Percentiles rank a stretch among this genome's conserved stretches.
Conservation (phyloP, 2,113 vertebrate species). For the Delphinus delphis region DNA sequence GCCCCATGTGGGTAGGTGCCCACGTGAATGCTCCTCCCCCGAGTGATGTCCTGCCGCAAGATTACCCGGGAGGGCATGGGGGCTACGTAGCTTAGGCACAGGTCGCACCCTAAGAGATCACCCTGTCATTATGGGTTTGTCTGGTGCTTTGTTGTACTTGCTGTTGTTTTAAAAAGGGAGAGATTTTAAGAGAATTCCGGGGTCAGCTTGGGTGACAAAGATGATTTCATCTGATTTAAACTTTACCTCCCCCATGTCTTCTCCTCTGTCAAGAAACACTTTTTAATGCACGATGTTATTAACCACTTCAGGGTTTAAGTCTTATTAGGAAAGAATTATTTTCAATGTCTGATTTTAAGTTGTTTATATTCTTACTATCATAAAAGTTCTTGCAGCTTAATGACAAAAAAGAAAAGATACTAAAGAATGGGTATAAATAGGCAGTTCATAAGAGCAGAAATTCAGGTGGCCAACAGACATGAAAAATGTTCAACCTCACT, state of each 20-base stretch:
- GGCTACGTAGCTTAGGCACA: background rate
- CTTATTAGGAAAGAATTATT: slow-evolving; percentile 9
- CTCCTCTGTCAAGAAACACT: background rate
- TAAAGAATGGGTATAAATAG: slow-evolving; percentile 9
- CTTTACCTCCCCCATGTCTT: background rate
- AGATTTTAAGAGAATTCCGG: background rate
- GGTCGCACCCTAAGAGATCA: background rate
- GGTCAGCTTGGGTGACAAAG: background rate
- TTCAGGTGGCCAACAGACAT: slow-evolving; percentile 14
- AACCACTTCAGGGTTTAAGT: background rate
- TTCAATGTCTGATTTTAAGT: slow-evolving; percentile 35
- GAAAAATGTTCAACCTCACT: slow-evolving; percentile 7
- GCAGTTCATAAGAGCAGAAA: slow-evolving; percentile 31
- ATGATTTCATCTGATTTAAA: background rate
- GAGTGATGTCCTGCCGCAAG: background rate
- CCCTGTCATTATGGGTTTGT: background rate
- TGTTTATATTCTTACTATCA: slow-evolving; percentile 2
- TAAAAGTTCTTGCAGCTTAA: slow-evolving; percentile 5
- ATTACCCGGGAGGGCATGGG: background rate
- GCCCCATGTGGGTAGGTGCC: background rate
- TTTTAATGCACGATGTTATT: background rate
- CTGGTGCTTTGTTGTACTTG: background rate
- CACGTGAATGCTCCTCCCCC: background rate
- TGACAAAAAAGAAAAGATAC: background rate
- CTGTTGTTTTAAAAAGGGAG: background rate